Percentiles rank a stretch among this genome's conserved stretches.
phyloP scores from a whole-genome alignment of 2,888 invertebrate genomes.

The Pseudeuparius sepicola region DNA sequence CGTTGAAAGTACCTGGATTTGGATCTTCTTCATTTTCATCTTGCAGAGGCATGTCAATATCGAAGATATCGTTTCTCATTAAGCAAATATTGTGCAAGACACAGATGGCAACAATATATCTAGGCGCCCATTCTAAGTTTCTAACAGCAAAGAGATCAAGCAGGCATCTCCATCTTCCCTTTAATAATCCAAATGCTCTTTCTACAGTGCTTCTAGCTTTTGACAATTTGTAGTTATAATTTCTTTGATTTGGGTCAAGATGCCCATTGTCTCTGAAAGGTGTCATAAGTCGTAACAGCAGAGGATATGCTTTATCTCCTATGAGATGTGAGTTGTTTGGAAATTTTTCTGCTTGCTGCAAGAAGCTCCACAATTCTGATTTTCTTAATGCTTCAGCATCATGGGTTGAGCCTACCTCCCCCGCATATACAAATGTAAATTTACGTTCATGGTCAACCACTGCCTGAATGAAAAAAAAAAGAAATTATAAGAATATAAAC shows the following conservation, averaged over 20 bases:
- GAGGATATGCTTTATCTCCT: slow-evolving; percentile 2
- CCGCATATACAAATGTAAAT: neutral
- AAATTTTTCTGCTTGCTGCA: neutral
- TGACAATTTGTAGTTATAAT: slow-evolving; percentile 4
- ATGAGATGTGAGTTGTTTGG: slow-evolving; percentile 3
- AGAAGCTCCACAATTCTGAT: neutral
- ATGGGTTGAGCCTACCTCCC: slow-evolving; percentile 5
- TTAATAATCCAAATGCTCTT: slow-evolving; percentile 3
- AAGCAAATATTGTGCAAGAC: neutral
- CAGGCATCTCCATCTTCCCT: slow-evolving; percentile 3
- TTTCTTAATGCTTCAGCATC: slow-evolving; percentile 2
- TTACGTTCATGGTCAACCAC: neutral
- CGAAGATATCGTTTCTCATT: slow-evolving; percentile 7
- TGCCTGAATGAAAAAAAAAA: neutral
- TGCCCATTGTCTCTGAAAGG: slow-evolving; percentile 5
- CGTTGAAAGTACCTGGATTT: too few species aligned
- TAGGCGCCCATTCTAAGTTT: neutral
- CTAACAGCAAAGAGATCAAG: neutral
- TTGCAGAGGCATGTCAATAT: slow-evolving; percentile 1
- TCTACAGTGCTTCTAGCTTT: neutral
- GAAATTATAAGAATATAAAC: too few species aligned
- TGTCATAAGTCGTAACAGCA: neutral
- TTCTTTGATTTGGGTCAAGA: slow-evolving; percentile 1
- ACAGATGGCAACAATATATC: slow-evolving; percentile 4
- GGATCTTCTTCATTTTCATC: too few species aligned